A percentile compares a stretch with the other conserved stretches of the same genome.
phyloP scores from a whole-genome alignment of 2,797 vertebrate genomes.

The Aplochiton taeniatus region DNA sequence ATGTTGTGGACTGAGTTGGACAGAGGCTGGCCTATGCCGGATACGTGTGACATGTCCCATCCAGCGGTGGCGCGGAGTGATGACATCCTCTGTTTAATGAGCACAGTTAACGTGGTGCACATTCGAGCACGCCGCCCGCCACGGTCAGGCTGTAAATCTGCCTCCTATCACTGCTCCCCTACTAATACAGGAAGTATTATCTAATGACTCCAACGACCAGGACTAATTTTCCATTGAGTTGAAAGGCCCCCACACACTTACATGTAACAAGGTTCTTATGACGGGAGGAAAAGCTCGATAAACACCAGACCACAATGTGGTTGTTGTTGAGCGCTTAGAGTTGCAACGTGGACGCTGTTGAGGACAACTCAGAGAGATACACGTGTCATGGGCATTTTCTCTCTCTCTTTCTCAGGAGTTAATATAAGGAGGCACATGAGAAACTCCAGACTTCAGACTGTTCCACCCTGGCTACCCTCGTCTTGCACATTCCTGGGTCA shows the following conservation, averaged over 20 bases:
- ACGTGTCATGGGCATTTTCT: background rate
- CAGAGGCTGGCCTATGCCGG: slow-evolving; percentile 88
- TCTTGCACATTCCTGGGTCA: slow-evolving; percentile 65
- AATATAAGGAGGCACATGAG: slow-evolving; percentile 49
- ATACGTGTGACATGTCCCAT: slow-evolving; percentile 86
- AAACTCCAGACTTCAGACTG: slow-evolving; percentile 70
- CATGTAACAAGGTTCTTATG: slow-evolving; percentile 8
- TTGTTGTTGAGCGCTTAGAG: too few species aligned
- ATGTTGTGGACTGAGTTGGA: slow-evolving; percentile 92
- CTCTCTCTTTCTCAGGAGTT: background rate
- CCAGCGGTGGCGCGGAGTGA: slow-evolving; percentile 87
- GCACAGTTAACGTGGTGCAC: slow-evolving; percentile 78
- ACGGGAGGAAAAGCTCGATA: background rate
- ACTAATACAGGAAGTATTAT: slow-evolving; percentile 82
- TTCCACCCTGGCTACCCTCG: slow-evolving; percentile 52
- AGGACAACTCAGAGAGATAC: too few species aligned
- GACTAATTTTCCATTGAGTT: slow-evolving; percentile 66
- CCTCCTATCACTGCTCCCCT: slow-evolving; percentile 61
- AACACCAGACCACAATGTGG: too few species aligned
- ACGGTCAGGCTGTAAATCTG: slow-evolving; percentile 79
- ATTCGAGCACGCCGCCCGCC: slow-evolving; percentile 76
- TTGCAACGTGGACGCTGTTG: too few species aligned
- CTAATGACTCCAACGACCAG: slow-evolving; percentile 73
- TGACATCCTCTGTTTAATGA: slow-evolving; percentile 96
- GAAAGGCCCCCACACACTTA: slow-evolving; percentile 53